A percentile compares a stretch with the other conserved stretches of the same genome.
phyloP scores from a whole-genome alignment of 1,140 invertebrate species.

The Drosophila lini region DNA sequence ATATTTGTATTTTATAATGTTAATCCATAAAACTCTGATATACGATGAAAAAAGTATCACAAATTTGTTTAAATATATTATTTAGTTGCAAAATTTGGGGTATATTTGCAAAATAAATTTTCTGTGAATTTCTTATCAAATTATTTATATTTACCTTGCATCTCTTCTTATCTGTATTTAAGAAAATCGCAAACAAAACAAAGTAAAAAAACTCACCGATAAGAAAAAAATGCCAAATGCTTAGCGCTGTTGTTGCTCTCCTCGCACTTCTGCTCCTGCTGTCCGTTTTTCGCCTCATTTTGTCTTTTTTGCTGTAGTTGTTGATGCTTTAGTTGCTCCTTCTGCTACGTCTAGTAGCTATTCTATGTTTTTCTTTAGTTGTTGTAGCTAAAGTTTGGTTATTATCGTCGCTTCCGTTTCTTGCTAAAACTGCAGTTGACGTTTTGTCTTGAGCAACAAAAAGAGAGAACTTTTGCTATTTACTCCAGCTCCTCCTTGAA shows the following conservation, averaged over 20 bases:
- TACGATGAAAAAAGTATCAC: no score
- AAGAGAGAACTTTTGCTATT: constrained; percentile 22
- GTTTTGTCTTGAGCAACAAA: constrained; percentile 34
- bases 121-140: no score
- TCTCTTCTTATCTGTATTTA: not conserved
- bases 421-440: constrained; percentile 43
- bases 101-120: not conserved
- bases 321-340: not conserved
- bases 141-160: not conserved
- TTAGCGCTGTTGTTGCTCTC: constrained; percentile 42
- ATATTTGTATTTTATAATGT: no score
- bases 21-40: no score
- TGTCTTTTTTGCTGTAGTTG: constrained; percentile 31
- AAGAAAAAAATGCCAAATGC: constrained; percentile 62
- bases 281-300: constrained; percentile 36
- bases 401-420: constrained; percentile 20
- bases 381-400: constrained; percentile 19
- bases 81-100: no score
- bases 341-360: constrained; percentile 16
- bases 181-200: not conserved
- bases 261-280: constrained; percentile 24
- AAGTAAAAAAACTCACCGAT: constrained; percentile 61
- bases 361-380: constrained; percentile 17
- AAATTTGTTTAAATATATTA: no score
- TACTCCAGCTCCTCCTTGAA: constrained; percentile 8